Base-by-base conservation (phyloP, 2,113 vertebrate genomes). In the Daboia siamensis region DNA sequence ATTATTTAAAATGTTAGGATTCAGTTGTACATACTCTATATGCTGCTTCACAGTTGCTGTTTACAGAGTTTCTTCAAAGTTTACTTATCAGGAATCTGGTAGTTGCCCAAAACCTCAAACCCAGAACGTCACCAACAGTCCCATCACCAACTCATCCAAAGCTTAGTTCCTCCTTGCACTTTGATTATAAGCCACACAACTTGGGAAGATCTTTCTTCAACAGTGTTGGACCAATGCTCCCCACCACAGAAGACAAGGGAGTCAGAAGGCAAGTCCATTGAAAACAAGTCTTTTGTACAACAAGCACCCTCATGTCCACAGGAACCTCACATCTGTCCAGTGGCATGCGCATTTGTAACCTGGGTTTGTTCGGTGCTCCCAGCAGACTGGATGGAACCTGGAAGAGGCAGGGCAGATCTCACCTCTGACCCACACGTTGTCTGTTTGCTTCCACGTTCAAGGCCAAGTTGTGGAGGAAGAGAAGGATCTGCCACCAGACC, bases 221-320 rank as follows among this genome's bases (percentile, higher is more conserved):
- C 98, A 98, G 98, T 98, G 98, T 98, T 98, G 97, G 97, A 98
- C 97, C 97, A 97, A 95, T 96, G 95, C 94, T 97, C 94, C 97
- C 96, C 91, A 95, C 97, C 95, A 88, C 94, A 0, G 0, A 15
- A 93, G 96, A 94, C 23, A 92, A 94, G 94, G 95, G 96, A 96
- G 93, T 57, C 8, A 95, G 55, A 86, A 85, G 33, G 39, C 13
- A 96, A 96, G 92, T 94, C 93, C 93, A 94, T 39, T 74, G 0
- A 95, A 94, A 95, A 93, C 93, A 69, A 51, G 86, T 88, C 52
- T n/a, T 92, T 86, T 93, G 80, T 86, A 89, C 86, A 93, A 93
- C 94, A 97, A 87, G 88, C 1, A 51, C 69, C 29, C 74, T 89
- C 33, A 94, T 94, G 95, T 92, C 91, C 94, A 33, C 86, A 95